Base-by-base conservation (phyloP, 2,113 vertebrate species). In the Dasyurus viverrinus region DNA sequence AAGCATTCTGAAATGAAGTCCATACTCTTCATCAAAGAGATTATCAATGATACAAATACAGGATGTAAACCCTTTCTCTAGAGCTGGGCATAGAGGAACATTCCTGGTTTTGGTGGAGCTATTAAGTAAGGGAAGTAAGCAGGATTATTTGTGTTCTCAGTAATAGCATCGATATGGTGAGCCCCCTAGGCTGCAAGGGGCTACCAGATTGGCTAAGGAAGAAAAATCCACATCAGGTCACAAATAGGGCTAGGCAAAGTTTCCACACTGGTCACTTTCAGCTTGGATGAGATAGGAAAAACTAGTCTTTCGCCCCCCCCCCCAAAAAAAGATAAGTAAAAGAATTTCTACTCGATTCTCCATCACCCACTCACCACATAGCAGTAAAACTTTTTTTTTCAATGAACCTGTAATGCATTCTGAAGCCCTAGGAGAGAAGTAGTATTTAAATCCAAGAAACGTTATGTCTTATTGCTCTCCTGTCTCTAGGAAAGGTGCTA, bases 401-500 rank as follows among this genome's bases (percentile, higher is more conserved):
- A 90, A 91, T 89, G 52, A 24, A 16, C 14, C 76, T 4, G 89
- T 53, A 94, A 96, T 90, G 89, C 96, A 94, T 93, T 54, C 94
- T 42, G 9, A 90, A 53, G 91, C 93, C 57, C 52, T 2, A 0
- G 48, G 90, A 96, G 46, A 96, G n/a, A 89, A 76, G 52, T 53
- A 52, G 46, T 68, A 92, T 92, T 97, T 94, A 55, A 97, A 95
- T 93, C 93, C 92, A 93, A 76, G 76, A 92, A 94, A 91, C 3
- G 93, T 96, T 91, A 97, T 97, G 89, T 96, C 96, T 98, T 97
- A 98, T 98, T 96, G 94, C 96, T 97, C 76, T 46, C 36, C 2
- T 3, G 27, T 48, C 91, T 96, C 92, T 55, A 48, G 92, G 95
- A 96, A 42, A 89, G 90, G 91, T 52, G 10, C 92, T 95, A 92